Base-by-base conservation (phyloP, 2,113 vertebrate species). In the Bubo blakistoni region DNA sequence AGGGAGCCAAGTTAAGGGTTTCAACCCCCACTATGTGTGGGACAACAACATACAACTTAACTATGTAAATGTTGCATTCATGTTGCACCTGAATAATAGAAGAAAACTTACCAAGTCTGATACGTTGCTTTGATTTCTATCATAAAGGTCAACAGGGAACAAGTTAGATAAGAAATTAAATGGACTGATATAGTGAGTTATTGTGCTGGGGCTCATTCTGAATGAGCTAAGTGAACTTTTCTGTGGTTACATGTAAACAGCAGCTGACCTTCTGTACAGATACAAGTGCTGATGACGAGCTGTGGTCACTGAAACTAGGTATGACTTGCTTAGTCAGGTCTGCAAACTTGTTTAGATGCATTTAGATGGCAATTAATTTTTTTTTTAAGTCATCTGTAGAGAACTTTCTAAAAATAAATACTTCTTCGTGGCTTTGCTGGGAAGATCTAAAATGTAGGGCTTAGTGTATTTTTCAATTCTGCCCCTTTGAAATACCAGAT, bases 191-290 rank as follows among this genome's bases (percentile, higher is more conserved):
- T 1, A 66, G 61, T 30, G 52, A 73, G 62, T 54, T 93, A 76
- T 19, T 85, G 62, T 95, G 66, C 54, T 92, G 29, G 57, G 58
- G 80, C 36, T 82, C 26, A 6, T 79, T 86, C 49, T 25, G 71
- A 91, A 54, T 13, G 9, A 91, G 57, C 74, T 24, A 65, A 57
- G 57, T 74, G 92, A 95, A 91, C 92, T 95, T 83, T 74, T 81
- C 91, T 92, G 87, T 66, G 70, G 61, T 90, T 94, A 47, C 3
- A 4, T 77, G 66, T 92, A 91, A 92, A 92, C 55, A 93, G 84
- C 71, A 91, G 26, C 81, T 91, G 92, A 94, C 93, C 86, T 95
- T 92, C 51, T 70, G 66, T 19, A 70, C 66, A 92, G 84, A 80
- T 95, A 30, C 14, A 66, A 82, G 62, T 62, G 58, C 70, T 77